Evolutionary conservation across 1,140 invertebrate species (phyloP).

Genomic region (Drosophila bipectinata): DNA sequence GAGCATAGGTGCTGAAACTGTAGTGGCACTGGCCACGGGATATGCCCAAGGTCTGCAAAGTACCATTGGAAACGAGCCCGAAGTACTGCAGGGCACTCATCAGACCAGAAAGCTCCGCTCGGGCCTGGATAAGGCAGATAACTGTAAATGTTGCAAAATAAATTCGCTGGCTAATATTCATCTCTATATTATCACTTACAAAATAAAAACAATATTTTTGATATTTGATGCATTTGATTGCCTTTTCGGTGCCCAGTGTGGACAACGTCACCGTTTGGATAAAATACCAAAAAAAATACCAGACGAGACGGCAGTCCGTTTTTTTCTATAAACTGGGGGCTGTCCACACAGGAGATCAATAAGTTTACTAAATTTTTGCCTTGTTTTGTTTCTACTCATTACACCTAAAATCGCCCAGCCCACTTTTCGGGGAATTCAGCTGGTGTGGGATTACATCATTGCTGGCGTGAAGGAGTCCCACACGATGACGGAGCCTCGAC

Average conservation of each 20-base stretch:
- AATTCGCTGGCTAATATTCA: background rate
- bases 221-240: conserved; percentile 15
- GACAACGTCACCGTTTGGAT: too few species aligned
- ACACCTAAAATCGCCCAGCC: background rate
- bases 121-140: background rate
- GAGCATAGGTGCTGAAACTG: conserved; percentile 48
- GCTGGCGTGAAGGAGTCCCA: background rate
- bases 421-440: background rate
- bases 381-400: conserved; percentile 1
- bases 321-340: background rate
- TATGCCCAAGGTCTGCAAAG: conserved; percentile 33
- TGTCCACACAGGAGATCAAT: conserved; percentile 27
- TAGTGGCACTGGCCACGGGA: conserved; percentile 60
- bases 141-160: background rate
- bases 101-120: conserved; percentile 54
- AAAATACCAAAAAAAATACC: too few species aligned
- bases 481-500: conserved; percentile 54
- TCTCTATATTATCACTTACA: conserved; percentile 6
- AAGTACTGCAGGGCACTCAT: conserved; percentile 53
- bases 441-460: conserved; percentile 34
- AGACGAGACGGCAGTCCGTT: background rate
- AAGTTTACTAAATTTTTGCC: conserved; percentile 38
- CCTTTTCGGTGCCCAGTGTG: too few species aligned
- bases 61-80: conserved; percentile 38
- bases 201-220: conserved; percentile 36